Conservation (phyloP, 23 tunicate genomes). For the Phallusia fumigata region DNA sequence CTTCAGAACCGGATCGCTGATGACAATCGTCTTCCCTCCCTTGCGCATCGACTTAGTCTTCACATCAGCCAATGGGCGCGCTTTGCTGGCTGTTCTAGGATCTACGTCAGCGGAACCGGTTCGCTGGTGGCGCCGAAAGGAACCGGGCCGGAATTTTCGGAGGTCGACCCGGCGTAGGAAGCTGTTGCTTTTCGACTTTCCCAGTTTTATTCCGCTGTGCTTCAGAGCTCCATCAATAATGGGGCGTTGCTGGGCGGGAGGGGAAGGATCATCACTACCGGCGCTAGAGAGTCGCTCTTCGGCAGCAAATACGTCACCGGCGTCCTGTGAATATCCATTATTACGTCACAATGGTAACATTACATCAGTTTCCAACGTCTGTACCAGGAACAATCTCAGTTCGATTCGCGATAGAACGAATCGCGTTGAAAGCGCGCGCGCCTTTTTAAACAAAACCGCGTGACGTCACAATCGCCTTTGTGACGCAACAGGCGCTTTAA, state of each 20-base stretch:
- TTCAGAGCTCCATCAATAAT: background rate
- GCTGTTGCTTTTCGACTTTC: conserved; percentile 43
- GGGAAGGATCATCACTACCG: background rate
- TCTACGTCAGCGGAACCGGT: conserved; percentile 17
- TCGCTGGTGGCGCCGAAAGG: conserved; percentile 55
- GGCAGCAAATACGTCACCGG: conserved; percentile 5
- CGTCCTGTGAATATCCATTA: background rate
- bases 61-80: background rate
- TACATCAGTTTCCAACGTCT: no score
- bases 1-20: conserved; percentile 54
- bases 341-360: no score
- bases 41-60: conserved; percentile 37
- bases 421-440: no score
- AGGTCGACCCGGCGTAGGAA: conserved; percentile 60
- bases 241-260: background rate
- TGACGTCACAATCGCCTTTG: no score
- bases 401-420: no score
- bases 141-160: conserved; percentile 44
- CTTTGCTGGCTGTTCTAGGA: background rate
- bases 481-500: no score
- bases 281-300: background rate
- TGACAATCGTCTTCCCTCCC: conserved; percentile 17
- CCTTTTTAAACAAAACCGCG: no score
- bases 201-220: background rate
- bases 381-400: no score